Percentiles rank a stretch among this genome's conserved stretches.
Evolutionary conservation across 2,888 invertebrate genomes (phyloP).

Genomic region (Nemoura dubitans): DNA sequence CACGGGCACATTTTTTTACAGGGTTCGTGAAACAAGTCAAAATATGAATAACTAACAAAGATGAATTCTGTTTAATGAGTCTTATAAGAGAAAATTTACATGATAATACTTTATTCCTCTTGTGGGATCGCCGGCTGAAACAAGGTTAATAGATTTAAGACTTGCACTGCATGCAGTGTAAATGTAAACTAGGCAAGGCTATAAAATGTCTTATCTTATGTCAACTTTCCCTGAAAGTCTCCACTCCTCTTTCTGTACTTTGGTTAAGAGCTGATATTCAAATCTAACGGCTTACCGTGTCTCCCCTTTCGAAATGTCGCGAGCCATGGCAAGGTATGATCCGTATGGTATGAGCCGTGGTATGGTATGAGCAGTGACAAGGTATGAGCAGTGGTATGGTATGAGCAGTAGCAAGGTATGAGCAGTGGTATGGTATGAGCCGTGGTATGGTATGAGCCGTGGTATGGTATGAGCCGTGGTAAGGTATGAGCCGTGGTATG

Average conservation of each 20-base stretch:
- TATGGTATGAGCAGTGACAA: background rate
- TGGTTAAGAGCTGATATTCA: slow-evolving; percentile 14
- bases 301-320: background rate
- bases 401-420: background rate
- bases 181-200: background rate
- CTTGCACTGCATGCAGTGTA: background rate
- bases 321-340: background rate
- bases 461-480: background rate
- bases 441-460: background rate
- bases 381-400: no score
- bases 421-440: no score
- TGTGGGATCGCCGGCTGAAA: background rate
- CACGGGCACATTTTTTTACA: background rate
- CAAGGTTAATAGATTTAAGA: slow-evolving; percentile 27
- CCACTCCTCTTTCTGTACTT: slow-evolving; percentile 26
- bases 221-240: slow-evolving; percentile 28
- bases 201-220: slow-evolving; percentile 30
- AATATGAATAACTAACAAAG: background rate
- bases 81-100: slow-evolving; percentile 16
- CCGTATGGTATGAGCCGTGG: background rate
- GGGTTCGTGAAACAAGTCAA: background rate
- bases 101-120: background rate
- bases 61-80: background rate
- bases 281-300: background rate
- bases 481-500: background rate